Evolutionary conservation across 2,797 vertebrate genomes (phyloP).

Genomic region (Hybognathus amarus): DNA sequence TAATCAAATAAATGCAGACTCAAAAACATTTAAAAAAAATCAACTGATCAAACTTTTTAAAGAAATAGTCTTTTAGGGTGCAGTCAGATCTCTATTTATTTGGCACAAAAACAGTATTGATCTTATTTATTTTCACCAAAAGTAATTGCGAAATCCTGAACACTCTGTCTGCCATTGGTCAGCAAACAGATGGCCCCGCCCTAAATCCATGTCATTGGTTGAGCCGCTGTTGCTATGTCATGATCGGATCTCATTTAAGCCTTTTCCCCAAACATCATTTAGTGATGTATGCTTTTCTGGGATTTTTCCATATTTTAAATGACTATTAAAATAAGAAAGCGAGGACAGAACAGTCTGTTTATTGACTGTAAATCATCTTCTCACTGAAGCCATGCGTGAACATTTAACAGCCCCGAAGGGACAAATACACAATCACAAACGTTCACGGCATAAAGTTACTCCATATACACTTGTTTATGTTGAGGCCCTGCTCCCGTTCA

Average conservation of each 20-base stretch:
- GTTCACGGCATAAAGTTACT: slow-evolving; percentile 4
- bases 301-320: slow-evolving; percentile 8
- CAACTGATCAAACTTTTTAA: no score
- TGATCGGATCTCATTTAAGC: neutral
- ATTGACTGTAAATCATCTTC: slow-evolving; percentile 29
- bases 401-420: slow-evolving; percentile 12
- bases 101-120: neutral
- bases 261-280: neutral
- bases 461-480: neutral
- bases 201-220: neutral
- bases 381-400: neutral
- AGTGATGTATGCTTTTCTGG: neutral
- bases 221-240: neutral
- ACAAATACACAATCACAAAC: slow-evolving; percentile 14
- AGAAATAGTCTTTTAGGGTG: accelerated
- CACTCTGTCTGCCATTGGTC: neutral
- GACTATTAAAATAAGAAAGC: slow-evolving; percentile 22
- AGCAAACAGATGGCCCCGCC: neutral
- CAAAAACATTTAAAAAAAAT: no score
- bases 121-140: neutral
- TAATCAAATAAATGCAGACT: neutral
- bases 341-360: neutral
- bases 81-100: neutral
- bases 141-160: neutral
- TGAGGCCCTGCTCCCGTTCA: neutral